phyloP scores from a whole-genome alignment of 2,797 vertebrate genomes.

The Stomatorhinus walkeri region DNA sequence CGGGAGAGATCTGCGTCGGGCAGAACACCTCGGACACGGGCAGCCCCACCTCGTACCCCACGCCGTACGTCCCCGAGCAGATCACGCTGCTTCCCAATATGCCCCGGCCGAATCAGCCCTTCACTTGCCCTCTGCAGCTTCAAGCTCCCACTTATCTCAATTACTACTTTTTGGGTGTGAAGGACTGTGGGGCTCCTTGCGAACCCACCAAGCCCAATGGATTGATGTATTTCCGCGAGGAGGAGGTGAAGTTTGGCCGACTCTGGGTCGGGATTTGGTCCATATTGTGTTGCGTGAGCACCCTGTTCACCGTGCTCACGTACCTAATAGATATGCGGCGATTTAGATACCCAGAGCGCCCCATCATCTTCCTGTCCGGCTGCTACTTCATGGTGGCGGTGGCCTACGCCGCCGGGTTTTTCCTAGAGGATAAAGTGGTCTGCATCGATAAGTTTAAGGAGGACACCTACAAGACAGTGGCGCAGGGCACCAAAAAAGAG shows the following conservation, averaged over 20 bases:
- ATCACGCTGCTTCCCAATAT: slow-evolving; percentile 44
- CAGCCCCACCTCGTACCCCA: slow-evolving; percentile 54
- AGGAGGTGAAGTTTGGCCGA: slow-evolving; percentile 73
- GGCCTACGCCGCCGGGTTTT: slow-evolving; percentile 71
- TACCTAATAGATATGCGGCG: slow-evolving; percentile 78
- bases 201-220: slow-evolving; percentile 70
- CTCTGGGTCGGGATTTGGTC: slow-evolving; percentile 84
- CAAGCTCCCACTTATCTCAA: slow-evolving; percentile 76
- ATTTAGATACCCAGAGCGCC: slow-evolving; percentile 83
- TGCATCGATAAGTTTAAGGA: slow-evolving; percentile 74
- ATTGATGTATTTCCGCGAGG: slow-evolving; percentile 80
- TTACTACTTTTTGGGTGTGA: slow-evolving; percentile 75
- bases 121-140: slow-evolving; percentile 78
- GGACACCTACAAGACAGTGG: slow-evolving; percentile 75
- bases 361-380: slow-evolving; percentile 85
- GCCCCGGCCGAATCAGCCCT: slow-evolving; percentile 51
- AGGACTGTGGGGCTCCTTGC: slow-evolving; percentile 82
- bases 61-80: slow-evolving; percentile 49
- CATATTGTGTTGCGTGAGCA: slow-evolving; percentile 74
- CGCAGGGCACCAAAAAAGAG: slow-evolving; percentile 84
- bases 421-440: slow-evolving; percentile 75
- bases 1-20: slow-evolving; percentile 76
- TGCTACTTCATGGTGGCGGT: slow-evolving; percentile 89
- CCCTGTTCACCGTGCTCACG: slow-evolving; percentile 82
- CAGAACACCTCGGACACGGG: slow-evolving; percentile 73